phyloP scores from a whole-genome alignment of 2,888 invertebrate species.

The Entomobrya proxima region DNA sequence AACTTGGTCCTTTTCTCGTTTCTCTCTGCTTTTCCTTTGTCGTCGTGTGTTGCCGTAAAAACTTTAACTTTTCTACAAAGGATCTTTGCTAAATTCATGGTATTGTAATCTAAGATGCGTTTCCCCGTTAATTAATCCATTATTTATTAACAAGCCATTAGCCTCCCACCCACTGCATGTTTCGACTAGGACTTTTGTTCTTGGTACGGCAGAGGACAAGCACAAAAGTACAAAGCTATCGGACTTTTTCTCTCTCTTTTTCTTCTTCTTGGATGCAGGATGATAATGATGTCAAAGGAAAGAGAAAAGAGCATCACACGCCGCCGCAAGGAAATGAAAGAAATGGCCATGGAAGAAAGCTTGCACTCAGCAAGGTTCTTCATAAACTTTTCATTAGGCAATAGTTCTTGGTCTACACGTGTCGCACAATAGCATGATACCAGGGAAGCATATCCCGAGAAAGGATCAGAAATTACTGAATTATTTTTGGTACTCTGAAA shows the following conservation, averaged over 20 bases:
- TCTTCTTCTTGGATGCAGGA: neutral
- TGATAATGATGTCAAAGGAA: neutral
- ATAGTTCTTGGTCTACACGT: constrained; percentile 29
- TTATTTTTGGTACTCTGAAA: too few relatives aligned
- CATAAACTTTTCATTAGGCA: constrained; percentile 53
- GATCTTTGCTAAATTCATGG: constrained; percentile 54
- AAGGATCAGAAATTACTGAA: too few relatives aligned
- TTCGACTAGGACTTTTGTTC: neutral
- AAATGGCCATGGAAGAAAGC: too few relatives aligned
- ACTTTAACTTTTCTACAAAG: constrained; percentile 52
- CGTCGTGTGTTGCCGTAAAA: constrained; percentile 4
- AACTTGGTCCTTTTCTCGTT: neutral
- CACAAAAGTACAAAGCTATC: neutral
- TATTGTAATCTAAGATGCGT: constrained; percentile 65
- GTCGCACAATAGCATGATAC: constrained; percentile 22
- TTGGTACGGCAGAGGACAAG: neutral
- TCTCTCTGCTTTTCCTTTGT: neutral
- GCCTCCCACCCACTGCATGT: constrained; percentile 53
- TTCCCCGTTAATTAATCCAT: constrained; percentile 67
- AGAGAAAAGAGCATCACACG: neutral
- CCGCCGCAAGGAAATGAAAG: neutral
- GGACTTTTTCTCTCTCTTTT: neutral
- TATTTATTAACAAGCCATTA: constrained; percentile 68
- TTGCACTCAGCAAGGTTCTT: constrained; percentile 6
- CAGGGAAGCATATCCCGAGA: too few relatives aligned